Evolutionary conservation across 2,888 invertebrate species (phyloP).

Genomic region (Parelbella ahira): DNA sequence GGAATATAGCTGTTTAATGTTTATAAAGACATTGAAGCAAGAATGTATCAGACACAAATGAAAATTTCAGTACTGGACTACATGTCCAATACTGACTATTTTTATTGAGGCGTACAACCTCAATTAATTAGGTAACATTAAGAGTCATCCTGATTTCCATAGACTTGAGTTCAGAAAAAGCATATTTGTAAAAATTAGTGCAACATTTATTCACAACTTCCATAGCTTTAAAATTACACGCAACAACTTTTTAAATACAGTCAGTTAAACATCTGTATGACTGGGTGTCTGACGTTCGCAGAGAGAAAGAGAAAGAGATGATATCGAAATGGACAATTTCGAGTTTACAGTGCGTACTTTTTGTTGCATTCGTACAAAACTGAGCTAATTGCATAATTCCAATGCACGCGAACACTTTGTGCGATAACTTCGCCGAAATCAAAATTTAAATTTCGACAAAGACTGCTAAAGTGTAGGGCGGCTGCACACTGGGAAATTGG

Average conservation of each 20-base stretch:
- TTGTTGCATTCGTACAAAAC: constrained; percentile 12
- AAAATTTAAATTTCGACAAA: constrained; percentile 50
- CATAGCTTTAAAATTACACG: neutral
- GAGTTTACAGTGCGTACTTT: constrained; percentile 2
- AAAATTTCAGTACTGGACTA: no score
- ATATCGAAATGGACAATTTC: constrained; percentile 11
- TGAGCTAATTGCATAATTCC: constrained; percentile 23
- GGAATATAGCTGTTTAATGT: no score
- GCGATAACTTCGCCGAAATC: constrained; percentile 38
- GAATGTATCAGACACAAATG: no score
- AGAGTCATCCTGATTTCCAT: no score
- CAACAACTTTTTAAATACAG: constrained; percentile 2
- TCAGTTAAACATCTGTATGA: constrained; percentile 15
- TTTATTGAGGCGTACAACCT: no score
- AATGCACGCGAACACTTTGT: constrained; percentile 13
- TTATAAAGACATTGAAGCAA: no score
- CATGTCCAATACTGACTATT: no score
- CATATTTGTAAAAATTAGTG: no score
- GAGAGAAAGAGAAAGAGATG: no score
- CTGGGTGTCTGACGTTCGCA: no score
- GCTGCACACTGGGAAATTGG: constrained; percentile 8
- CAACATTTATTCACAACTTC: neutral
- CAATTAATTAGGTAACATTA: no score
- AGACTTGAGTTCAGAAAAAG: no score
- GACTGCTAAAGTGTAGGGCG: constrained; percentile 31